Conservation (phyloP, 2,797 vertebrate species). For the Tauraco hartlaubi region DNA sequence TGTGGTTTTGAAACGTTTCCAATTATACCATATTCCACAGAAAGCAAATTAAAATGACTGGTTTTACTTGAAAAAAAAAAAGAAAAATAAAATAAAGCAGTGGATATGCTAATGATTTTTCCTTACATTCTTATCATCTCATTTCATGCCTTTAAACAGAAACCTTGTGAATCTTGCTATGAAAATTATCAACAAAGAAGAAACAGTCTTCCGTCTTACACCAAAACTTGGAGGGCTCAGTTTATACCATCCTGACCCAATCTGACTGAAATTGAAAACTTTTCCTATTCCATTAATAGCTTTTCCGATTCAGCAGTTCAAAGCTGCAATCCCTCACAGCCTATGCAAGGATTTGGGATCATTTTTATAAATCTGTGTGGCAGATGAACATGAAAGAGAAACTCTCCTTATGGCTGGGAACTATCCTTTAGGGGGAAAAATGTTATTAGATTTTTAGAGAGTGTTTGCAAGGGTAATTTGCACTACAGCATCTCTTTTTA, state of each 20-base stretch:
- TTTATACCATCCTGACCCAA: conserved; percentile 53
- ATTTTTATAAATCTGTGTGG: conserved; percentile 71
- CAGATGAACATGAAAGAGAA: conserved; percentile 55
- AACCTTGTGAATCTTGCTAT: conserved; percentile 56
- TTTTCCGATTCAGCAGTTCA: conserved; percentile 60
- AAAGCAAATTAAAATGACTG: conserved; percentile 63
- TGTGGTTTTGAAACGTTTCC: conserved; percentile 31
- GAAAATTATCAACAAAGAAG: conserved; percentile 55
- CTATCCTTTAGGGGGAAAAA: conserved; percentile 44
- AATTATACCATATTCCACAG: neutral
- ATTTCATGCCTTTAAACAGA: conserved; percentile 63
- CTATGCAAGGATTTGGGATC: conserved; percentile 64
- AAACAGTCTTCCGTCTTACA: conserved; percentile 38
- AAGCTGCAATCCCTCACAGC: conserved; percentile 50
- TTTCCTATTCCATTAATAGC: conserved; percentile 43
- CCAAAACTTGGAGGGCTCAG: conserved; percentile 47
- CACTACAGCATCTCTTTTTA: conserved; percentile 57
- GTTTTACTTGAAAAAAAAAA: neutral
- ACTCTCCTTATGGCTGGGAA: conserved; percentile 28
- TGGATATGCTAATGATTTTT: conserved; percentile 37
- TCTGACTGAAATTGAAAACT: conserved; percentile 59
- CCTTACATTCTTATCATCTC: conserved; percentile 60
- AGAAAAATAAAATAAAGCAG: neutral
- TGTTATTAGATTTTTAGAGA: conserved; percentile 67
- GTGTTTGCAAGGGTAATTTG: conserved; percentile 76